These are phyloP conservation scores for Tichodroma muraria DNA, from an alignment of 2,113 vertebrate genomes.

Conservation along the genomic window DNA sequence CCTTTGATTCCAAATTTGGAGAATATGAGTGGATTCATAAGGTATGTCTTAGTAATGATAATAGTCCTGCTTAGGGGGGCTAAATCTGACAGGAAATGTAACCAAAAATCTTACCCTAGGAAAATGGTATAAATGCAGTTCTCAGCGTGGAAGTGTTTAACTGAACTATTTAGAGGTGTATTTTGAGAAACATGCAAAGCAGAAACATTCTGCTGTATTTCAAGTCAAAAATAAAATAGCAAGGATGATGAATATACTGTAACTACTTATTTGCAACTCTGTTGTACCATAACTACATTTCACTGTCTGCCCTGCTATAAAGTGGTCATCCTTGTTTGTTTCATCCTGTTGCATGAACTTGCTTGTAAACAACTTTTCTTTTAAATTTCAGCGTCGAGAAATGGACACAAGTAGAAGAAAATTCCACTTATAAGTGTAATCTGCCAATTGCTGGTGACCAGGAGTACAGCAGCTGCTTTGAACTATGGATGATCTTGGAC, in stretches of 20 bases:
- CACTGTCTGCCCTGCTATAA: background rate
- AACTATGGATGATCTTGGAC: background rate
- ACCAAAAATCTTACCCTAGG: background rate
- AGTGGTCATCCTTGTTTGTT: background rate
- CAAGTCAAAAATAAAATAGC: background rate
- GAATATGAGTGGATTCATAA: slow-evolving; percentile 99
- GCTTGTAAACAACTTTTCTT: background rate
- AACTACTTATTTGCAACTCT: background rate
- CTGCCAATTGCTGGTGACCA: background rate
- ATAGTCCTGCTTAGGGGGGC: background rate
- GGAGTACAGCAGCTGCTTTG: background rate
- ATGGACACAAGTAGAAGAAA: slow-evolving; percentile 95
- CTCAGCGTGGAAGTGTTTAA: background rate
- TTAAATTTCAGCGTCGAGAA: slow-evolving; percentile 87
- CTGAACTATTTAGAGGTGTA: background rate
- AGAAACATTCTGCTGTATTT: background rate
- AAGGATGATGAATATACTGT: background rate
- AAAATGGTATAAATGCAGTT: background rate
- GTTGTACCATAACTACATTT: background rate
- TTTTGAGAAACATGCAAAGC: background rate
- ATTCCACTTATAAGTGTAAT: slow-evolving; percentile 84
- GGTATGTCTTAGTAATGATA: slow-evolving; percentile 66
- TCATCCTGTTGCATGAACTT: background rate
- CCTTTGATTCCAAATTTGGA: slow-evolving; percentile 97
- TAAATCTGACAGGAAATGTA: background rate